phyloP scores from a whole-genome alignment of 2,113 vertebrate species.

The Notiomystis cincta region DNA sequence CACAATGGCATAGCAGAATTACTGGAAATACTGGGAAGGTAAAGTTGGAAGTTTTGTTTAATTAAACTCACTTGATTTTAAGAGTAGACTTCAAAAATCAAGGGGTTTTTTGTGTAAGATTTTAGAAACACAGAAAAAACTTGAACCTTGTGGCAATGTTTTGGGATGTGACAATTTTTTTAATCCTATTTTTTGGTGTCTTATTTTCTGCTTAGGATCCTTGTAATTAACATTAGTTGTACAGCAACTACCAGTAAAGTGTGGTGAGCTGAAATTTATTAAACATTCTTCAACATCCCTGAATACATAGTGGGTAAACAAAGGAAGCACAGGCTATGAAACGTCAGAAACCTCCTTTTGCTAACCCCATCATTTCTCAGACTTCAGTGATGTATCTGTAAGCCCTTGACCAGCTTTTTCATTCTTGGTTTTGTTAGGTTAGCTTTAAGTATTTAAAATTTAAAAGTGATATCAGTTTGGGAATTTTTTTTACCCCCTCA shows the following conservation, averaged over 20 bases:
- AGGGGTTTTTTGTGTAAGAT: neutral
- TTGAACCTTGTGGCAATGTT: neutral
- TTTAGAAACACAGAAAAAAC: neutral
- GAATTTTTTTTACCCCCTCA: neutral
- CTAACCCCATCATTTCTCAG: neutral
- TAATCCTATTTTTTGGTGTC: neutral
- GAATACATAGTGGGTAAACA: neutral
- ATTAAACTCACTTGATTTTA: neutral
- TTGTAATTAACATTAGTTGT: neutral
- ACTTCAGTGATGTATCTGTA: neutral
- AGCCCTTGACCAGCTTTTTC: neutral
- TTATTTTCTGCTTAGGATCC: neutral
- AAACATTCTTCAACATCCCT: neutral
- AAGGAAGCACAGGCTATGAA: neutral
- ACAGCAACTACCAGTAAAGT: neutral
- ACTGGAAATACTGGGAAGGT: conserved; percentile 99
- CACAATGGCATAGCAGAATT: conserved; percentile 99
- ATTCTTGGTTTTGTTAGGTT: neutral
- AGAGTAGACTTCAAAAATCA: neutral
- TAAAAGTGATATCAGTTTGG: neutral
- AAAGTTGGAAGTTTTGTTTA: conserved; percentile 18
- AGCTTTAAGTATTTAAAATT: neutral
- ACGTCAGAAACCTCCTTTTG: neutral
- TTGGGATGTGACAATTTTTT: neutral
- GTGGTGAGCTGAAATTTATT: neutral